phyloP scores from a whole-genome alignment of 2,797 vertebrate genomes.

The Hypotaenidia okinawae region DNA sequence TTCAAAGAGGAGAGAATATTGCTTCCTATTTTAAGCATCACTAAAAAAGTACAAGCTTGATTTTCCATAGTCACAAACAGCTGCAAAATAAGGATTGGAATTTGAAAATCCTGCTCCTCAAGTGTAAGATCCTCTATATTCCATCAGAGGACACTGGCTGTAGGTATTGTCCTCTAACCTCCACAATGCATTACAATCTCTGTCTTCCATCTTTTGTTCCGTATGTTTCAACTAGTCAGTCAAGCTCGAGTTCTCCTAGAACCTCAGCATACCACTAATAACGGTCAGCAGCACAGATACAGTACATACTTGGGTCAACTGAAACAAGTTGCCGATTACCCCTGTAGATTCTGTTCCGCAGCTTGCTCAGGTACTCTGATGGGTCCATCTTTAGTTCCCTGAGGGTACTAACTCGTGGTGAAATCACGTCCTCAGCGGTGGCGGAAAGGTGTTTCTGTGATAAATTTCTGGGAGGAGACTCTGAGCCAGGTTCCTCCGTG shows the following conservation, averaged over 20 bases:
- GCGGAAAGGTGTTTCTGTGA: background rate
- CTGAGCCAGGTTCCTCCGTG: background rate
- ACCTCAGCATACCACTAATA: background rate
- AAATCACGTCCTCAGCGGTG: background rate
- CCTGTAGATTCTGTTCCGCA: slow-evolving; percentile 53
- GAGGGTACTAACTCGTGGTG: background rate
- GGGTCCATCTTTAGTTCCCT: background rate
- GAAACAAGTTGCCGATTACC: slow-evolving; percentile 65
- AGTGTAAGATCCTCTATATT: background rate
- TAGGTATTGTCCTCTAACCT: background rate
- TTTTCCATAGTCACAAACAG: background rate
- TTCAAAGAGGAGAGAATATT: background rate
- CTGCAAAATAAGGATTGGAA: background rate
- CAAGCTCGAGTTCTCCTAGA: background rate
- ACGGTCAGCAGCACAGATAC: background rate
- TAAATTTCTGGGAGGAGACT: background rate
- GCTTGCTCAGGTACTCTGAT: slow-evolving; percentile 22
- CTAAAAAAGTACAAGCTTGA: background rate
- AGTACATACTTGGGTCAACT: slow-evolving; percentile 81
- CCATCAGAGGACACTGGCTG: background rate
- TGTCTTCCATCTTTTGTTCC: background rate
- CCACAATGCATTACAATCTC: background rate
- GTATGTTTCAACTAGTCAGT: background rate
- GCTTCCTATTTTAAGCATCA: background rate
- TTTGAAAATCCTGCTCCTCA: background rate